Evolutionary conservation across 2,113 vertebrate species (phyloP), one percentile per base, ranked within the genome.

Genomic region (Morone chrysops): DNA sequence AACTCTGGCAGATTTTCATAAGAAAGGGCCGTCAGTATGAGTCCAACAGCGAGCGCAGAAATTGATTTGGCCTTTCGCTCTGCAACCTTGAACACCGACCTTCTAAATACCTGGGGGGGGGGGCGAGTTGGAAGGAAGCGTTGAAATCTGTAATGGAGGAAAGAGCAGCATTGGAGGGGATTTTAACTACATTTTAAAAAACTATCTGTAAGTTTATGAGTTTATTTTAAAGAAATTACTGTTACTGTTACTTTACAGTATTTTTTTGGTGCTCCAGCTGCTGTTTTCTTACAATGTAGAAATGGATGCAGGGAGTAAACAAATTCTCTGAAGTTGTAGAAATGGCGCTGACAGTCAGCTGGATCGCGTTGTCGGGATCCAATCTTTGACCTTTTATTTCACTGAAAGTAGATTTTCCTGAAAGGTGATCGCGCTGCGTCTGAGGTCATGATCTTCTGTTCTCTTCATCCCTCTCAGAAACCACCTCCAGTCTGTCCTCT

Each of bases 21-120:
- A 86, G 85, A 84, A 87, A 78, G 69, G 82, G 45, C 69, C 70
- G 75, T 84, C 73, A 79, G 85, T 88, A 71, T 78, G 88, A 82
- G 87, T 6, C 75, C 86, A 62, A 61, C 65, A 16, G 31, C 80
- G 12, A 75, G 82, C 84, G 8, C 75, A 73, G 8, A 56, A 81
- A 92, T 92, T 66, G 89, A 92, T 90, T 89, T 89, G 91, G 87
- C 91, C 89, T 92, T 92, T 92, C n/a, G 80, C 87, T 90, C 71
- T 54, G 20, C 80, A 90, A 90, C 89, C 87, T 87, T 87, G 73
- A 74, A 80, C 63, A 0, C 59, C 43, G 45, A 90, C 87, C 87
- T 90, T 86, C 73, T 6, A 53, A 75, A 84, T 59, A 77, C 83
- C 67, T 61, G 71, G 25, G 48, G 68, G 74, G 74, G 60, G 62